Evolutionary conservation across 2,888 invertebrate genomes (phyloP).

Genomic region (Thereva unica): DNA sequence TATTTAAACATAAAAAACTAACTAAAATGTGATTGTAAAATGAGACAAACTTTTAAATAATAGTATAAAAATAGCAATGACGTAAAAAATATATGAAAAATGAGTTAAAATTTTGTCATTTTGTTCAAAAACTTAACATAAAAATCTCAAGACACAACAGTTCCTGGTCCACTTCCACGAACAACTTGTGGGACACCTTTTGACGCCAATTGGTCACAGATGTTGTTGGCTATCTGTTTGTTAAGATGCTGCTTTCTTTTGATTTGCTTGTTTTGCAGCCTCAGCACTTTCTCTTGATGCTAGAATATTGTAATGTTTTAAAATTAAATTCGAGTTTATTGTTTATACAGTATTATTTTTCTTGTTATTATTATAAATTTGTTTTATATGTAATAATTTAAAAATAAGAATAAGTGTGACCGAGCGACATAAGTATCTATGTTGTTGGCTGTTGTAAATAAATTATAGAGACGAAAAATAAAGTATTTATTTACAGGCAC

Average conservation of each 20-base stretch:
- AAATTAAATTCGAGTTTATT: too few species aligned
- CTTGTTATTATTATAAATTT: too few species aligned
- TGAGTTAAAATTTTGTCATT: constrained; percentile 34
- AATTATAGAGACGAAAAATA: too few species aligned
- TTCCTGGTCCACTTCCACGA: constrained; percentile 60
- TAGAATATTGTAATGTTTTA: constrained; percentile 33
- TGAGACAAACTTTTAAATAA: too few species aligned
- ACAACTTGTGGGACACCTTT: constrained; percentile 42
- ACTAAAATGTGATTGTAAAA: too few species aligned
- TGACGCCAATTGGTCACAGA: not conserved
- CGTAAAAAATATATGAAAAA: constrained; percentile 20
- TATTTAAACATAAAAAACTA: too few species aligned
- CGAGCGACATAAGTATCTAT: too few species aligned
- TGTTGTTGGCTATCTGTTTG: constrained; percentile 36
- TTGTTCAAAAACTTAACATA: constrained; percentile 45
- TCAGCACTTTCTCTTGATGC: constrained; percentile 49
- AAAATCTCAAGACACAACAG: constrained; percentile 58
- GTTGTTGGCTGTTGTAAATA: too few species aligned
- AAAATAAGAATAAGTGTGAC: too few species aligned
- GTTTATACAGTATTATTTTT: too few species aligned
- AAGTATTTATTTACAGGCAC: too few species aligned
- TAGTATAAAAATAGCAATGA: not conserved
- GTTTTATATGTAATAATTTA: too few species aligned
- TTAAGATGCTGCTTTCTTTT: constrained; percentile 45
- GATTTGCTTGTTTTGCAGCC: constrained; percentile 38